These are phyloP conservation scores for Anticlea derivata DNA, from an alignment of 2,888 invertebrate species.

Conservation along the genomic window DNA sequence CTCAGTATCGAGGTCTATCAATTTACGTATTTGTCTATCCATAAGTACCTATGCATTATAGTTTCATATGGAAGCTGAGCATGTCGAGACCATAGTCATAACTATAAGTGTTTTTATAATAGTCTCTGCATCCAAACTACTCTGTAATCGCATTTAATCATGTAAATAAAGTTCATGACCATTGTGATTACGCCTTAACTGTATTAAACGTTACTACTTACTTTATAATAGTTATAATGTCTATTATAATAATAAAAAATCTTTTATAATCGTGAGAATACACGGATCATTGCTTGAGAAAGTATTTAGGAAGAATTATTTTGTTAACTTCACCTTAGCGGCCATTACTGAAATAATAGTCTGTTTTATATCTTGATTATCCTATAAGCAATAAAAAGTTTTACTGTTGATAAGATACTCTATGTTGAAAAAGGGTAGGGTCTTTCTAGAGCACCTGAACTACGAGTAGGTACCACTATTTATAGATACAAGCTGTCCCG, in stretches of 20 bases:
- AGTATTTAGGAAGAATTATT: constrained; percentile 4
- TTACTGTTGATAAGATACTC: too few species aligned
- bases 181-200: constrained; percentile 23
- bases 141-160: constrained; percentile 16
- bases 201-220: constrained; percentile 19
- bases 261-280: constrained; percentile 49
- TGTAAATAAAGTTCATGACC: constrained; percentile 25
- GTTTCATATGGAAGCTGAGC: too few species aligned
- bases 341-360: constrained; percentile 15
- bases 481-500: too few species aligned
- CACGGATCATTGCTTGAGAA: constrained; percentile 56
- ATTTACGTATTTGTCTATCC: too few species aligned
- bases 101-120: not conserved
- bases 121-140: constrained; percentile 10
- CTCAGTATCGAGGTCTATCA: too few species aligned
- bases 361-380: constrained; percentile 5
- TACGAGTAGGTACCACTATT: too few species aligned
- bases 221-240: constrained; percentile 23
- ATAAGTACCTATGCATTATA: too few species aligned
- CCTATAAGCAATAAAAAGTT: too few species aligned
- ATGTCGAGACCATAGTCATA: too few species aligned
- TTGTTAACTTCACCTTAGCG: not conserved
- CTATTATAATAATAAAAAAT: constrained; percentile 12
- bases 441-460: too few species aligned
- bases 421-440: too few species aligned